phyloP scores from a whole-genome alignment of 1,140 invertebrate genomes.

The Orussus abietinus region DNA sequence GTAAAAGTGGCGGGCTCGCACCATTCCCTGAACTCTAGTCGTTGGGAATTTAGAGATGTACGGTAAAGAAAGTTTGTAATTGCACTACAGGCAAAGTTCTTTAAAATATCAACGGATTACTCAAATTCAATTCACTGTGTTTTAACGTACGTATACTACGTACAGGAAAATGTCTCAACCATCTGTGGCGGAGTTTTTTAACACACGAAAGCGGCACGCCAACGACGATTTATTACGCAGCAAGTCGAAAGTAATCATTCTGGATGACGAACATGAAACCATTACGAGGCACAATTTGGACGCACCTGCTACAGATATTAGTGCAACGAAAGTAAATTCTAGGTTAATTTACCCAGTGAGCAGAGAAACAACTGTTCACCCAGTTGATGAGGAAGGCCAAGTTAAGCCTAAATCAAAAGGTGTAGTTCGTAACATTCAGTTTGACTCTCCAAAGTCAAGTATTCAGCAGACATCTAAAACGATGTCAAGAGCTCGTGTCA shows the following conservation, averaged over 20 bases:
- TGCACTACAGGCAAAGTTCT: slow-evolving; percentile 2
- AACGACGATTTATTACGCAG: slow-evolving; percentile 60
- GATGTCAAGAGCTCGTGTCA: slow-evolving; percentile 11
- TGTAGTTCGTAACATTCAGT: slow-evolving; percentile 36
- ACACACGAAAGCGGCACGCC: slow-evolving; percentile 64
- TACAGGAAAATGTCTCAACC: slow-evolving; percentile 62
- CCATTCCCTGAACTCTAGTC: neutral
- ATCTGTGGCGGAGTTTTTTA: slow-evolving; percentile 66
- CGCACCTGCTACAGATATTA: neutral
- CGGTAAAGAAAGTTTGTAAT: slow-evolving; percentile 1
- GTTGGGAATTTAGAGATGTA: too few species aligned
- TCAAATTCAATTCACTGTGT: slow-evolving; percentile 1
- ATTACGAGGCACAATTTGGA: neutral
- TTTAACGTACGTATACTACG: slow-evolving; percentile 14
- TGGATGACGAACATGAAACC: slow-evolving; percentile 46
- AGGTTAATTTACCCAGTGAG: neutral
- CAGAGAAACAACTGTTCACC: slow-evolving; percentile 7
- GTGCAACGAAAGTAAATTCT: neutral
- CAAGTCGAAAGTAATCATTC: slow-evolving; percentile 60
- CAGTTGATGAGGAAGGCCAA: slow-evolving; percentile 11
- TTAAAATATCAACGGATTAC: neutral
- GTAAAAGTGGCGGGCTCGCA: slow-evolving; percentile 6
- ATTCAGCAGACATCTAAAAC: slow-evolving; percentile 21
- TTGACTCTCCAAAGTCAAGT: slow-evolving; percentile 31
- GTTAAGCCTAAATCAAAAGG: slow-evolving; percentile 11